Conservation (phyloP, 2,888 invertebrate species). For the Taphrorychus bicolor region DNA sequence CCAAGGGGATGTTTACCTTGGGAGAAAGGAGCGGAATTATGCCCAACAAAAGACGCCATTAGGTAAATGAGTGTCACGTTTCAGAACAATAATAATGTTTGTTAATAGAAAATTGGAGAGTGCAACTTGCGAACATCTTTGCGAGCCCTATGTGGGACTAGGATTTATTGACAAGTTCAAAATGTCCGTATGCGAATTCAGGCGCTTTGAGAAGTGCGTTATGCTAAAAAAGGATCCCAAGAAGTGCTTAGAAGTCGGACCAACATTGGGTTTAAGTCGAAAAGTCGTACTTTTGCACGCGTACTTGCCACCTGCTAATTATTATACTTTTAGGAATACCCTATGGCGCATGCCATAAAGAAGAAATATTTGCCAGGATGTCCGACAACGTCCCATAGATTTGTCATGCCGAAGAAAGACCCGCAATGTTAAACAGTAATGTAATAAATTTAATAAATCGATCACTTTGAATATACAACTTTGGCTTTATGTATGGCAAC, state of each 20-base stretch:
- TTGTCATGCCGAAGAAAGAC: slow-evolving; percentile 15
- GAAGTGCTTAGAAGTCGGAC: slow-evolving; percentile 35
- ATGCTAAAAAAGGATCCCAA: slow-evolving; percentile 21
- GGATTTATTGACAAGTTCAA: slow-evolving; percentile 38
- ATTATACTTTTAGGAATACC: slow-evolving; percentile 39
- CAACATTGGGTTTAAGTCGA: slow-evolving; percentile 13
- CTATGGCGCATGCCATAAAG: slow-evolving; percentile 42
- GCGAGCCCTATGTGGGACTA: slow-evolving; percentile 41
- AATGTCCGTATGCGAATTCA: slow-evolving; percentile 40
- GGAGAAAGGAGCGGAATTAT: slow-evolving; percentile 40
- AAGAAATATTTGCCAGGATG: slow-evolving; percentile 46
- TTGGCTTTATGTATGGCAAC: no score
- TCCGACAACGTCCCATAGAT: slow-evolving; percentile 28
- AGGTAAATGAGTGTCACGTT: no score
- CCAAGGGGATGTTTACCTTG: slow-evolving; percentile 45
- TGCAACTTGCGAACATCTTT: slow-evolving; percentile 35
- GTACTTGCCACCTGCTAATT: neutral
- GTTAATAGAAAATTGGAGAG: slow-evolving; percentile 27
- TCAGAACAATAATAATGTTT: no score
- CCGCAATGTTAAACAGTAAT: slow-evolving; percentile 18
- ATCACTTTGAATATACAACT: no score
- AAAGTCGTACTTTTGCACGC: slow-evolving; percentile 19
- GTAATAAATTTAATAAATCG: no score
- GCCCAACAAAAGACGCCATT: slow-evolving; percentile 28
- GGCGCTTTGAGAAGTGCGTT: slow-evolving; percentile 42